Conservation (phyloP, 2,888 invertebrate species). For the Platypus cylindrus region DNA sequence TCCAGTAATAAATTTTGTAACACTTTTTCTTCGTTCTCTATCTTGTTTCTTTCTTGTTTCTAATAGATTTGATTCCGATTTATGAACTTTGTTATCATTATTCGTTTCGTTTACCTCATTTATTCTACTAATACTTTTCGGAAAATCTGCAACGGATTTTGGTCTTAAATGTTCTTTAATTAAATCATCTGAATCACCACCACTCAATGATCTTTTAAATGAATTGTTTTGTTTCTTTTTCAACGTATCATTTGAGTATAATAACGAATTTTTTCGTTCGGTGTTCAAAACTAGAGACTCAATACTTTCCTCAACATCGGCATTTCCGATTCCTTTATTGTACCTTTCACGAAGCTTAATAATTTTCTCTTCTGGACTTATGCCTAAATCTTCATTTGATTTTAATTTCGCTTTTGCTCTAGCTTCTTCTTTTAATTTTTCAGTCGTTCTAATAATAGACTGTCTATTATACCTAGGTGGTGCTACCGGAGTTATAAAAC, state of each 20-base stretch:
- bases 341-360: slow-evolving; percentile 39
- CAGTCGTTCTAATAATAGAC: slow-evolving; percentile 38
- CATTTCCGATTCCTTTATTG: slow-evolving; percentile 16
- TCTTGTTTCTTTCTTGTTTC: slow-evolving; percentile 44
- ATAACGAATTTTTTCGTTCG: slow-evolving; percentile 26
- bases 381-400: slow-evolving; percentile 60
- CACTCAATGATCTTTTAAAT: slow-evolving; percentile 29
- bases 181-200: slow-evolving; percentile 17
- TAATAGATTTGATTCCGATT: slow-evolving; percentile 33
- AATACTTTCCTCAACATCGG: slow-evolving; percentile 23
- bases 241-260: slow-evolving; percentile 30
- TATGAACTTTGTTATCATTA: slow-evolving; percentile 25
- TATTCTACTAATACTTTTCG: slow-evolving; percentile 10
- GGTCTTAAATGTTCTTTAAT: slow-evolving; percentile 19
- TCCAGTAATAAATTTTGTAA: slow-evolving; percentile 73
- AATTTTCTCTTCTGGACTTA: slow-evolving; percentile 56
- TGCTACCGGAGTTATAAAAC: slow-evolving; percentile 40
- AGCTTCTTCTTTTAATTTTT: slow-evolving; percentile 49
- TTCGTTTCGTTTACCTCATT: slow-evolving; percentile 6
- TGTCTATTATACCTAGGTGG: slow-evolving; percentile 35
- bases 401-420: slow-evolving; percentile 49
- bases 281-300: slow-evolving; percentile 26
- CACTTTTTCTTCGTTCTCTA: slow-evolving; percentile 63
- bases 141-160: slow-evolving; percentile 28
- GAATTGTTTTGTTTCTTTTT: slow-evolving; percentile 27